Evolutionary conservation across 2,888 invertebrate species (phyloP).

Genomic region (Nomada hirtipes): DNA sequence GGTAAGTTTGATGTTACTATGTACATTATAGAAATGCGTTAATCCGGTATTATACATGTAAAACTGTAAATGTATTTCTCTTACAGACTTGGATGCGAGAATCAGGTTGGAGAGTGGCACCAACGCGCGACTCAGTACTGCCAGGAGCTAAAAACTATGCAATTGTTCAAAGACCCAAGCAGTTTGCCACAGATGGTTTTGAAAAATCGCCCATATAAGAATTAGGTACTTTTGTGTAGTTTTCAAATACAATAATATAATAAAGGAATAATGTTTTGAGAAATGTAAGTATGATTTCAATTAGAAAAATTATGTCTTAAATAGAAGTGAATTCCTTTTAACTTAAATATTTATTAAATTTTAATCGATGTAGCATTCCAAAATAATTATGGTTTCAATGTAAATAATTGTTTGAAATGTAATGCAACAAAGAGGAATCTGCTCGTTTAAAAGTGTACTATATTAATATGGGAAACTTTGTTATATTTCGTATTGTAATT

Average conservation of each 20-base stretch:
- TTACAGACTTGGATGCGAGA: conserved; percentile 91
- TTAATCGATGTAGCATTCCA: background rate
- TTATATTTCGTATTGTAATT: background rate
- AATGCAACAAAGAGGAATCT: conserved; percentile 5
- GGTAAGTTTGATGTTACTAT: conserved; percentile 85
- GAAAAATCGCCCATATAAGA: conserved; percentile 87
- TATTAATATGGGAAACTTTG: conserved; percentile 12
- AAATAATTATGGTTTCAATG: too few relatives aligned
- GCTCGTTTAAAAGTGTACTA: background rate
- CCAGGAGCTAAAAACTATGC: conserved; percentile 91
- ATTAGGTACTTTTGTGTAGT: conserved; percentile 13
- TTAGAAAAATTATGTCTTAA: background rate
- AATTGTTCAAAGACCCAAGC: conserved; percentile 86
- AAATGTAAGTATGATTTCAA: background rate
- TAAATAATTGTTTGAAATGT: background rate
- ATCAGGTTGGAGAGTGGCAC: conserved; percentile 89
- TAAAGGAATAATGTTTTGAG: background rate
- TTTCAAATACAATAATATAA: conserved; percentile 26
- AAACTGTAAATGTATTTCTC: conserved; percentile 11
- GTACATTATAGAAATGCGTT: background rate
- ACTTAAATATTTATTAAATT: background rate
- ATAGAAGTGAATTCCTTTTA: background rate
- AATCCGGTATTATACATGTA: background rate
- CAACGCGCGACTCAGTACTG: conserved; percentile 86
- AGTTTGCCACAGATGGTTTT: conserved; percentile 91